These are phyloP conservation scores for Ashinkailepas kermadecensis DNA, from an alignment of 2,888 invertebrate genomes.

Conservation along the genomic window DNA sequence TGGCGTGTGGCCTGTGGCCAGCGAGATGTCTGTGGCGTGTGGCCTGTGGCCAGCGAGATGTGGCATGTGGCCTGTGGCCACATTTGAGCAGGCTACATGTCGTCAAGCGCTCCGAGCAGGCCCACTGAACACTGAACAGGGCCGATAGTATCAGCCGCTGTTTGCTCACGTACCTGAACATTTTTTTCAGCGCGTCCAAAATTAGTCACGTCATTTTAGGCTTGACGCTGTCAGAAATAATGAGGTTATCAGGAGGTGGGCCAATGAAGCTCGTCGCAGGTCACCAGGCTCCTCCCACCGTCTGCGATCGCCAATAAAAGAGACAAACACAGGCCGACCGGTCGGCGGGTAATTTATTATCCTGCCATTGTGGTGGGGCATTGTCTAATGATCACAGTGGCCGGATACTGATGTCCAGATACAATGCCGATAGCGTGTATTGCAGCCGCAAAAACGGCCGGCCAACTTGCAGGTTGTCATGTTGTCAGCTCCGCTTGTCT, in stretches of 20 bases:
- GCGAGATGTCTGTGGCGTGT: too few species aligned
- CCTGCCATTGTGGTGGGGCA: background rate
- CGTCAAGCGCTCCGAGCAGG: too few species aligned
- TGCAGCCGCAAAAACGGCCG: background rate
- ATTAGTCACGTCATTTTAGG: background rate
- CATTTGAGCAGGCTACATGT: too few species aligned
- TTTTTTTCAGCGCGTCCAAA: background rate
- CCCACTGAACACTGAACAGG: too few species aligned
- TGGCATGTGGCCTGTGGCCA: too few species aligned
- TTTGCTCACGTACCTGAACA: background rate
- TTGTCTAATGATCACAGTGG: conserved; percentile 4
- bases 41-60: too few species aligned
- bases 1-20: too few species aligned
- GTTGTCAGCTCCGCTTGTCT: background rate
- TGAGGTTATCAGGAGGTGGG: background rate
- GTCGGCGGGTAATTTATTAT: background rate
- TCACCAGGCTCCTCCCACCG: background rate
- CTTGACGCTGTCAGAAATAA: conserved; percentile 1
- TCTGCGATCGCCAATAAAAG: background rate
- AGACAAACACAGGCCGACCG: background rate
- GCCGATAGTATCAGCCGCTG: background rate
- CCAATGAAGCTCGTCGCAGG: background rate
- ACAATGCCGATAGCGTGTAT: background rate
- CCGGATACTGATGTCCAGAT: background rate
- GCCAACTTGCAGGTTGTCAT: background rate